Evolutionary conservation across 2,113 vertebrate genomes (phyloP).

Genomic region (Hippocampus barbouri): DNA sequence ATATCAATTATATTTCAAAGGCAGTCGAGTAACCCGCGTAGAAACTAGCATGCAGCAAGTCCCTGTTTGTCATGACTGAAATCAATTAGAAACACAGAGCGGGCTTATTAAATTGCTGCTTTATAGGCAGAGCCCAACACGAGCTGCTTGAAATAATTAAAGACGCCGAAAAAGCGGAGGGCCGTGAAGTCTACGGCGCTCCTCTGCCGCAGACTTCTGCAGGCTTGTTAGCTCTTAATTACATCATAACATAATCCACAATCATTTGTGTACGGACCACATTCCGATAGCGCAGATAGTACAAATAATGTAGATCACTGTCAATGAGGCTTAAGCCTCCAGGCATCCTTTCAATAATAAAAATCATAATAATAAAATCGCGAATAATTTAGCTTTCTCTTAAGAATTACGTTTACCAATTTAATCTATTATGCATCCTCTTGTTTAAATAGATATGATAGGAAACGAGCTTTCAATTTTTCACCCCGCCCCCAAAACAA

Average conservation of each 20-base stretch:
- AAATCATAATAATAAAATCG: neutral
- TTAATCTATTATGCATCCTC: no score
- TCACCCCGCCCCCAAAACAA: no score
- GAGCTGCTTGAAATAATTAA: conserved; percentile 57
- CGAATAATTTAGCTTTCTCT: neutral
- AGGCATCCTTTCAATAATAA: neutral
- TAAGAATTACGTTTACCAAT: no score
- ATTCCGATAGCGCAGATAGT: conserved; percentile 13
- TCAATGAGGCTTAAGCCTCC: neutral
- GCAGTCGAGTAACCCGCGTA: conserved; percentile 4
- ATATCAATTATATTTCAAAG: conserved; percentile 21
- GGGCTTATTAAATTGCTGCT: conserved; percentile 45
- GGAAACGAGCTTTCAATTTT: no score
- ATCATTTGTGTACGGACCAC: conserved; percentile 25
- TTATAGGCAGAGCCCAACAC: conserved; percentile 37
- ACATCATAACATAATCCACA: conserved; percentile 34
- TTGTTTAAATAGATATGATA: no score
- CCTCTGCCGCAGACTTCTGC: conserved; percentile 42
- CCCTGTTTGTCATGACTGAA: conserved; percentile 34
- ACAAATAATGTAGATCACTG: neutral
- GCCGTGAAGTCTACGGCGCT: conserved; percentile 37
- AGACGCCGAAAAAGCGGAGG: conserved; percentile 32
- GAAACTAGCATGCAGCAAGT: conserved; percentile 10
- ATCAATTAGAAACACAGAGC: conserved; percentile 45
- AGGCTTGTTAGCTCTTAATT: conserved; percentile 60